Percentiles rank a stretch among this genome's conserved stretches.
These are phyloP conservation scores for Crenichthys baileyi DNA, from an alignment of 2,797 vertebrate genomes.

Conservation along the genomic window DNA sequence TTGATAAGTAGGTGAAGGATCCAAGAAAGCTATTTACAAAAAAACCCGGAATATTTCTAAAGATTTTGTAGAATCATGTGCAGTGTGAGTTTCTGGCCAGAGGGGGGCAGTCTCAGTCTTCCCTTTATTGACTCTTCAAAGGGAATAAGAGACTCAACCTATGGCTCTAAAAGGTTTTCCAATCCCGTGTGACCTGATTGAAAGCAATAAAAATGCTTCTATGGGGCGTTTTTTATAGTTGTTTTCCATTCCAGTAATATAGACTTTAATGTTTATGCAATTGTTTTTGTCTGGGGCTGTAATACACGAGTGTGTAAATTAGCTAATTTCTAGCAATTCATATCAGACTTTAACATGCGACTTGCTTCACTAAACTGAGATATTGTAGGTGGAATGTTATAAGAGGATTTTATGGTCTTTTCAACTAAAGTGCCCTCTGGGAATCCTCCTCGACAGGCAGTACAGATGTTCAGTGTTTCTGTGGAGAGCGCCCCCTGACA, in stretches of 20 bases:
- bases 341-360: conserved; percentile 53
- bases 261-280: conserved; percentile 27
- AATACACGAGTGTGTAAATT: not conserved
- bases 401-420: conserved; percentile 63
- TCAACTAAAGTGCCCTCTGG: conserved; percentile 54
- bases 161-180: conserved; percentile 17
- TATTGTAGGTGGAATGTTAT: conserved; percentile 63
- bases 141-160: conserved; percentile 9
- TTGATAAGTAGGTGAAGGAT: not conserved
- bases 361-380: conserved; percentile 53
- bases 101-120: conserved; percentile 52
- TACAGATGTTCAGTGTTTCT: conserved; percentile 38
- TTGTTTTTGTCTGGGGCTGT: conserved; percentile 22
- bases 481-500: conserved; percentile 51
- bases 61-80: not conserved
- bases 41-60: not conserved
- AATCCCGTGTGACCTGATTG: conserved; percentile 19
- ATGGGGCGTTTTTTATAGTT: conserved; percentile 36
- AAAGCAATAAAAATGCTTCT: conserved; percentile 39
- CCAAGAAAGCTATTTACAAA: not conserved
- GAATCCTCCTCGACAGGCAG: conserved; percentile 51
- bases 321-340: conserved; percentile 40
- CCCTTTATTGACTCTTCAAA: conserved; percentile 12
- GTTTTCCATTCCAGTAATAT: conserved; percentile 43
- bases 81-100: conserved; percentile 29